Evolutionary conservation across 1,140 invertebrate species (phyloP).

Genomic region (Drosophila guanche): DNA sequence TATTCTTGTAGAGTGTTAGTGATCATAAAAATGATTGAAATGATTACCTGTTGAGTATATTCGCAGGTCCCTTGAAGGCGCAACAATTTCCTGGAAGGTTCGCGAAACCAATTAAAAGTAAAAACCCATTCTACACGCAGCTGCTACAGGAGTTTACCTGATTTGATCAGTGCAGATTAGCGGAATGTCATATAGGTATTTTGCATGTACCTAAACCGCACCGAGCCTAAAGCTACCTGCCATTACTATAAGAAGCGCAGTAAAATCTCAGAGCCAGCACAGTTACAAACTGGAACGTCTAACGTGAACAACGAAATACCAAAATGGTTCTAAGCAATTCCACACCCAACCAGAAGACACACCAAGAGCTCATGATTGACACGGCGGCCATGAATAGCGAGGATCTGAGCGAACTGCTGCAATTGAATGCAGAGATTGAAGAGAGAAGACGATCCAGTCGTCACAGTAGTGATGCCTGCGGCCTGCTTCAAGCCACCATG

Average conservation of each 20-base stretch:
- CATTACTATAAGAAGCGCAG: conserved; percentile 31
- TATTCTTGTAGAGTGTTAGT: background rate
- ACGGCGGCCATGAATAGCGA: conserved; percentile 65
- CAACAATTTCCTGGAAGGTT: conserved; percentile 39
- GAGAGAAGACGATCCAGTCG: conserved; percentile 46
- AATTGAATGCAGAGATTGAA: conserved; percentile 69
- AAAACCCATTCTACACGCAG: conserved; percentile 26
- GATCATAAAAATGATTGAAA: conserved; percentile 6
- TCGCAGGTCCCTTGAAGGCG: conserved; percentile 33
- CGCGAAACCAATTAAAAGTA: conserved; percentile 47
- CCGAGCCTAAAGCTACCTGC: conserved; percentile 22
- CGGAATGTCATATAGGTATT: conserved; percentile 8
- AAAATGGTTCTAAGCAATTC: conserved; percentile 74
- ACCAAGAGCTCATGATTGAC: conserved; percentile 57
- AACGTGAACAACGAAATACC: conserved; percentile 60
- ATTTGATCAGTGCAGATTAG: conserved; percentile 41
- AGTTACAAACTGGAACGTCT: conserved; percentile 71
- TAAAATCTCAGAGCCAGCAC: conserved; percentile 2
- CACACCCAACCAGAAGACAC: conserved; percentile 50
- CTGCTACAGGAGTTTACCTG: conserved; percentile 32
- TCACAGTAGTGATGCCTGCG: conserved; percentile 23
- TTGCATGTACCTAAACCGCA: conserved; percentile 6
- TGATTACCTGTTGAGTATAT: conserved; percentile 41
- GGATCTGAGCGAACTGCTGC: conserved; percentile 60
- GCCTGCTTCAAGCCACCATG: conserved; percentile 64